Evolutionary conservation across 2,888 invertebrate genomes (phyloP), one percentile per base, ranked within the genome.

Genomic region (Sesia apiformis): DNA sequence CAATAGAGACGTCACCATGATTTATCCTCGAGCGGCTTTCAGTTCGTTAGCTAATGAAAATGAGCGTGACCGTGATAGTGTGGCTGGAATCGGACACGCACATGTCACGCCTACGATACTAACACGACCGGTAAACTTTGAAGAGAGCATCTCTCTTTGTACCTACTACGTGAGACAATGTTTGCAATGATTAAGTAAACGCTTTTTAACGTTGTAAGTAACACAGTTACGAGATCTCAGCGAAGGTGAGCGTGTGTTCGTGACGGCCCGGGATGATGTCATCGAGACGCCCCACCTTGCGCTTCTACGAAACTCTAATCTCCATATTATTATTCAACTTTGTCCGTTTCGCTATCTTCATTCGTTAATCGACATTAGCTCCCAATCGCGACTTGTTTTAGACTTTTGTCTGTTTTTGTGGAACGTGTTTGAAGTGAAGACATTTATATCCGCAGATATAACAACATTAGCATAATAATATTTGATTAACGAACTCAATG

Each of bases 281-380:
- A 87, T 84, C 82, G 61, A 61, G 60, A 61, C 60, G 65, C 71
- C 74, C 73, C 67, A 78, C 76, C 81, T 80, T 72, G 67, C 67
- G 70, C 69, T 87, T 88, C 85, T 77, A 78, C 81, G 86, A 86
- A 87, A 74, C 77, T 78, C 65, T 67, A 67, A 72, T 82, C 76
- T 72, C 74, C 69, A 65, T 72, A 78, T 85, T 85, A 80, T 81
- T 84, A 84, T 84, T 83, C 77, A 64, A 67, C 64, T 57, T 62
- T 64, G 63, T 66, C 73, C 70, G 70, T 67, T 73, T 64, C 62
- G 72, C 73, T 77, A 77, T 79, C 69, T 67, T 63, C 73, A 65
- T 69, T 77, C 74, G 71, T 76, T 78, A 72, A 23, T 23, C 23
- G 63, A 66, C 68, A 63, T 78, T 70, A 70, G 66, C 69, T 69